These are phyloP conservation scores for Nebria brevicollis DNA, from an alignment of 2,888 invertebrate species.

Conservation along the genomic window DNA sequence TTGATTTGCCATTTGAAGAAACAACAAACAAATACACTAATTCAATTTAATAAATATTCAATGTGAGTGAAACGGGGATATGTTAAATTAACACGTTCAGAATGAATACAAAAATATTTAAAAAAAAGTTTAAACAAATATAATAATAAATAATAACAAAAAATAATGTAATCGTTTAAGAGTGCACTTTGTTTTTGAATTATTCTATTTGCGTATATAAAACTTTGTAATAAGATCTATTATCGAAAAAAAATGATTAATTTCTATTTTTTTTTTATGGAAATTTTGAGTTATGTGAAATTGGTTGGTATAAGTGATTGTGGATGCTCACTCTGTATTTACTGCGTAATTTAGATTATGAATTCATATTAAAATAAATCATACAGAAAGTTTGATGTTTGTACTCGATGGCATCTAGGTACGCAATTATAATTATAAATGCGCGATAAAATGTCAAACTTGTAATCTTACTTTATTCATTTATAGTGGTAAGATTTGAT, in stretches of 20 bases:
- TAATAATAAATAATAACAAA: slow-evolving; percentile 37
- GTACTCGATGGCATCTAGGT: background rate
- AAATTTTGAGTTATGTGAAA: slow-evolving; percentile 6
- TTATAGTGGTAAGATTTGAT: slow-evolving; percentile 9
- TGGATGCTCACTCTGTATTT: slow-evolving; percentile 27
- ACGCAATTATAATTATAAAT: background rate
- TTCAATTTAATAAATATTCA: slow-evolving; percentile 44
- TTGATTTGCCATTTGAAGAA: slow-evolving; percentile 35
- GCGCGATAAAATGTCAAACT: slow-evolving; percentile 25
- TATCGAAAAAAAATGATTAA: slow-evolving; percentile 19
- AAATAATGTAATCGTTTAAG: slow-evolving; percentile 44
- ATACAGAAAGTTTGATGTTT: slow-evolving; percentile 25
- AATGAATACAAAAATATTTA: slow-evolving; percentile 26
- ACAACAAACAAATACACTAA: slow-evolving; percentile 29
- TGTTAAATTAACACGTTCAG: slow-evolving; percentile 39
- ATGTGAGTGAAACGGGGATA: slow-evolving; percentile 45
- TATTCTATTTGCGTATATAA: slow-evolving; percentile 27
- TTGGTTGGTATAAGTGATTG: slow-evolving; percentile 12
- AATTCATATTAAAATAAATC: slow-evolving; percentile 17
- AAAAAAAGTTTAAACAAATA: slow-evolving; percentile 29
- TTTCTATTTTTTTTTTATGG: background rate
- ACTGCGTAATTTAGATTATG: background rate
- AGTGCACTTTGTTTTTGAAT: slow-evolving; percentile 39
- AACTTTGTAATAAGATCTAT: slow-evolving; percentile 17
- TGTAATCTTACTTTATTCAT: slow-evolving; percentile 14